Evolutionary conservation across 2,888 invertebrate species (phyloP), one percentile per base, ranked within the genome.

Genomic region (Rhagonycha lutea): DNA sequence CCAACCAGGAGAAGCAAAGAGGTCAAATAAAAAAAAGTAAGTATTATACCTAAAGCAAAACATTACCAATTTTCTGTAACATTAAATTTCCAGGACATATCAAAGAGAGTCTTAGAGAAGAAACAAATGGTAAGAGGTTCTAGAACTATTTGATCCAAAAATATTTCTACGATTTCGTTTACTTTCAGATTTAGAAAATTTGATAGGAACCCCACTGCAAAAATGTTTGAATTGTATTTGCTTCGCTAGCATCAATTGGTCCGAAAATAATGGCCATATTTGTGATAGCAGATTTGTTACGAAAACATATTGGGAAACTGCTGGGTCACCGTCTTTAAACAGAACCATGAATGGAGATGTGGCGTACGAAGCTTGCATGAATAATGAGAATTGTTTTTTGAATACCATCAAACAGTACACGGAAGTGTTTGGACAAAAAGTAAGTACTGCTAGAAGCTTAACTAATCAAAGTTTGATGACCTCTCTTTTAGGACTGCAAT

Each of bases 351-450:
- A 78, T n/a, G 61, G 14, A 61, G 3, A 3, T 8, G 68, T 26
- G 8, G 79, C 80, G 62, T 84, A 80, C 71, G 26, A 70, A 9
- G 80, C 75, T 61, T 84, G 84, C 62, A 83, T 83, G 81, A 26
- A 32, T 5, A 62, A 84, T 70, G 84, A 84, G 74, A 83, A 84
- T 70, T 84, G 84, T 69, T 83, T 84, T 28, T 79, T 83, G 0
- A 80, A 81, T 32, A 83, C 83, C 0, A 78, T 84, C 61, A 79
- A 80, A 10, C 73, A 80, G 18, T 84, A 83, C 68, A 82, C 83
- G 0, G 76, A 80, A 4, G 63, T 65, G 4, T 79, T 76, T 61
- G 78, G 77, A 10, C 70, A 77, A 29, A 65, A 29, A 60, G 80
- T 79, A 68, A 77, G 78, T 60, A 26, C 18, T 18, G 4, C 7